Percentiles rank a stretch among this genome's conserved stretches.
These are phyloP conservation scores for Eurystomus gularis DNA, from an alignment of 2,113 vertebrate genomes.

Conservation along the genomic window DNA sequence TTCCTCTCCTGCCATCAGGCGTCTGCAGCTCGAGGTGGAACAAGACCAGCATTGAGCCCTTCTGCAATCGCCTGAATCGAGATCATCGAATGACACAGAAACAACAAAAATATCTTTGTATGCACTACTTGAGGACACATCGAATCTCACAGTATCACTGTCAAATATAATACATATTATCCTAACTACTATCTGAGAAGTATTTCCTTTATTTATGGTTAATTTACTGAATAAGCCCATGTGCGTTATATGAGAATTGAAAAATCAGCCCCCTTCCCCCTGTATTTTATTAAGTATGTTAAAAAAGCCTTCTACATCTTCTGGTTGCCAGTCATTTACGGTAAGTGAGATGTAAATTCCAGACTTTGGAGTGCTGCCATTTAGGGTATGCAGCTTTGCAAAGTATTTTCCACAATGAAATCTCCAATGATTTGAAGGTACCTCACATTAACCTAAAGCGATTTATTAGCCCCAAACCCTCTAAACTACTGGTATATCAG, in stretches of 20 bases:
- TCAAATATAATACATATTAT: not conserved
- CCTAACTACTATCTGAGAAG: not conserved
- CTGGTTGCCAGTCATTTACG: not conserved
- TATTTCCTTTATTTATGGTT: not conserved
- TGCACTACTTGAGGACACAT: not conserved
- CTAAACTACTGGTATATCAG: not conserved
- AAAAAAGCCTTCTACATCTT: not conserved
- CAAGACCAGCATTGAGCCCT: not conserved
- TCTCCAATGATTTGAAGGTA: not conserved
- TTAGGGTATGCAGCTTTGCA: constrained; percentile 8
- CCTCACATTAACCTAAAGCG: not conserved
- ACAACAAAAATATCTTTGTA: not conserved
- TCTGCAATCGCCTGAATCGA: not conserved
- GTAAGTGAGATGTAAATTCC: constrained; percentile 36
- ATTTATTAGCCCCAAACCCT: constrained; percentile 13
- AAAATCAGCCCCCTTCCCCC: not conserved
- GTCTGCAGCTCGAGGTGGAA: not conserved
- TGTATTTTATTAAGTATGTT: not conserved
- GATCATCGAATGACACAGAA: not conserved
- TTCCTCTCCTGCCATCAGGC: not conserved
- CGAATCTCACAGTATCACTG: not conserved
- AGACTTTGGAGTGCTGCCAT: constrained; percentile 35
- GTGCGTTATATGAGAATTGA: not conserved
- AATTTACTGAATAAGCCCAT: not conserved
- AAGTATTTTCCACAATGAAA: constrained; percentile 35